phyloP scores from a whole-genome alignment of 2,113 vertebrate genomes.

The Ovis aries region DNA sequence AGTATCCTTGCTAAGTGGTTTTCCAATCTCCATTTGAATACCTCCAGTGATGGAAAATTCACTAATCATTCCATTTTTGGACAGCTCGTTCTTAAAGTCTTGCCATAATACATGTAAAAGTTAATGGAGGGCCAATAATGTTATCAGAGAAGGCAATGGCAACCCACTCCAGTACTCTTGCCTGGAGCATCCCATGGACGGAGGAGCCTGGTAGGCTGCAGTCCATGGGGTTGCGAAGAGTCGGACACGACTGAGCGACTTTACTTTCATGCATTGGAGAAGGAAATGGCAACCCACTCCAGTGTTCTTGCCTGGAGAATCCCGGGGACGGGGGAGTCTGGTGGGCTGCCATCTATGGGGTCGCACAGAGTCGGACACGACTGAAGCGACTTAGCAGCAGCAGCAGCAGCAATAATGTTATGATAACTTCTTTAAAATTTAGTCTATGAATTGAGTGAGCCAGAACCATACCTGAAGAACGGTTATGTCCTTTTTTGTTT shows the following conservation, averaged over 20 bases:
- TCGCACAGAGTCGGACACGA: background rate
- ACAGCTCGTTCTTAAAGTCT: background rate
- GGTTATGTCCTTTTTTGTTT: background rate
- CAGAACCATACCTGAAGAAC: background rate
- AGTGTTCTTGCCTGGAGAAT: background rate
- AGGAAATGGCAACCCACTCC: background rate
- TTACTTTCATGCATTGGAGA: background rate
- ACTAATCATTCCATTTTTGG: background rate
- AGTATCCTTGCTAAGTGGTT: background rate
- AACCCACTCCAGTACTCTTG: background rate
- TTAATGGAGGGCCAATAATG: background rate
- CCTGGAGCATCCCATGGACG: background rate
- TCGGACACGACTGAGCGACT: rapidly evolving
- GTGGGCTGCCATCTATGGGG: background rate
- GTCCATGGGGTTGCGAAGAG: background rate
- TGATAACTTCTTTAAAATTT: background rate
- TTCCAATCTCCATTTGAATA: background rate
- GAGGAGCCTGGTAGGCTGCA: background rate
- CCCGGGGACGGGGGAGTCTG: rapidly evolving
- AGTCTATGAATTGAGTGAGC: background rate
- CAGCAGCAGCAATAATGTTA: background rate
- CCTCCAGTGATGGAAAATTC: background rate
- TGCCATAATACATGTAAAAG: background rate
- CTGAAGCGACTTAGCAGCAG: background rate
- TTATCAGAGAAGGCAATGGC: background rate